A percentile compares a stretch with the other conserved stretches of the same genome.
Evolutionary conservation across 2,113 vertebrate species (phyloP).

Genomic region (Nothocercus julius): DNA sequence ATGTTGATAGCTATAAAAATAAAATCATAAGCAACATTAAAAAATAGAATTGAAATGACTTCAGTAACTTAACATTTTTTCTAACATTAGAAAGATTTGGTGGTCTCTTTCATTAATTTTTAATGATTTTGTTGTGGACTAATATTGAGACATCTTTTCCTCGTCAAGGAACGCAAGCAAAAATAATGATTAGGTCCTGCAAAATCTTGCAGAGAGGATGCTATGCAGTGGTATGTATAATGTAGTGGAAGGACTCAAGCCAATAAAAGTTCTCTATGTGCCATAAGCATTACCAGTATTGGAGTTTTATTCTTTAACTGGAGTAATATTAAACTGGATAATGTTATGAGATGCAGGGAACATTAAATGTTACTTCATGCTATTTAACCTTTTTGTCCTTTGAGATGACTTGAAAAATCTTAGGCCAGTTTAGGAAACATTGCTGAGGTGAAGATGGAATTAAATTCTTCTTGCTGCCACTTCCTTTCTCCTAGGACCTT

Average conservation of each 20-base stretch:
- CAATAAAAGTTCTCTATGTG: not conserved
- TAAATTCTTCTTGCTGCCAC: not conserved
- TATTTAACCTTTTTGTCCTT: not conserved
- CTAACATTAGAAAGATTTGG: not conserved
- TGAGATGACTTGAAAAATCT: not conserved
- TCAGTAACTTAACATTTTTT: not conserved
- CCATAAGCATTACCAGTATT: not conserved
- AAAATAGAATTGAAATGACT: constrained; percentile 6
- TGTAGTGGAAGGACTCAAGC: not conserved
- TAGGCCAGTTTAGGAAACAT: not conserved
- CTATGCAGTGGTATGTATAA: not conserved
- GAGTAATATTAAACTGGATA: not conserved
- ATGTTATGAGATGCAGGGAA: not conserved
- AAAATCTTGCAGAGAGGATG: not conserved
- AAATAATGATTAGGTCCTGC: not conserved
- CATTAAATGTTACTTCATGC: not conserved
- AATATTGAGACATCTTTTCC: not conserved
- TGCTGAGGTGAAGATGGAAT: not conserved
- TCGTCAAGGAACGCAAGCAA: not conserved
- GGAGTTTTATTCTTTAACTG: not conserved
- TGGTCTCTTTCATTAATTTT: not conserved
- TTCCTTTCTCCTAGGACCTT: not conserved
- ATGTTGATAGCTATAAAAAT: not conserved
- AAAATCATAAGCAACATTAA: not conserved
- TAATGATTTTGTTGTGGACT: not conserved